Percentiles rank a stretch among this genome's conserved stretches.
phyloP scores from a whole-genome alignment of 2,888 invertebrate genomes.

The Trachelus stipa region DNA sequence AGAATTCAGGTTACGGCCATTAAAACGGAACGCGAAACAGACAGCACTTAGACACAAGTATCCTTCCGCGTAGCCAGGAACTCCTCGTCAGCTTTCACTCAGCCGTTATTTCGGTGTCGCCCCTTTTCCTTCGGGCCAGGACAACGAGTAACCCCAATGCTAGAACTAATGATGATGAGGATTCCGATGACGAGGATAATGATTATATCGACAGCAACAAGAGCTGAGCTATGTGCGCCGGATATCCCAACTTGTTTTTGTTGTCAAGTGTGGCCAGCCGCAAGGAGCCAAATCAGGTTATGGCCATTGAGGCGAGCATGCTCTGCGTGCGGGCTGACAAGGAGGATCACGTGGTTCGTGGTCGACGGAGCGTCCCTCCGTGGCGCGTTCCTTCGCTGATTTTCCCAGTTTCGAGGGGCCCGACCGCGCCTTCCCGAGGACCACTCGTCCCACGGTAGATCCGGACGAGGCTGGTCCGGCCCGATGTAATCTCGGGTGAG shows the following conservation, averaged over 20 bases:
- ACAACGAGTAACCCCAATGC: background rate
- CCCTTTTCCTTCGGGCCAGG: background rate
- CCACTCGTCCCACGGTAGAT: conserved; percentile 28
- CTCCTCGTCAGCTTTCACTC: background rate
- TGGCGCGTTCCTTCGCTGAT: conserved; percentile 19
- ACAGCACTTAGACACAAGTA: background rate
- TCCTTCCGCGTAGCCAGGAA: background rate
- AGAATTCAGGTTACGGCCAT: conserved; percentile 10
- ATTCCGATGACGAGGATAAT: background rate
- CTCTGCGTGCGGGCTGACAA: conserved; percentile 42
- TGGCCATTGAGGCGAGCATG: conserved; percentile 45
- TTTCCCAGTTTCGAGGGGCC: conserved; percentile 24
- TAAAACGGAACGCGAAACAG: conserved; percentile 8
- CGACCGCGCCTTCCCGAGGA: conserved; percentile 22
- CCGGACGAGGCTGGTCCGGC: conserved; percentile 1
- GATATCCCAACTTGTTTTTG: conserved; percentile 8
- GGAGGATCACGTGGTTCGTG: conserved; percentile 54
- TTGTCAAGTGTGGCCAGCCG: conserved; percentile 5
- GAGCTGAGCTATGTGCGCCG: background rate
- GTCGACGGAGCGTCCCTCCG: conserved; percentile 19
- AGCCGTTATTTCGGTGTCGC: background rate
- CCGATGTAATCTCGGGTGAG: background rate
- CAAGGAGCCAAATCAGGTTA: conserved; percentile 44
- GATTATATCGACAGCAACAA: background rate
- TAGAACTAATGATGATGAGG: background rate